phyloP scores from a whole-genome alignment of 2,113 vertebrate species.

The Meriones unguiculatus region DNA sequence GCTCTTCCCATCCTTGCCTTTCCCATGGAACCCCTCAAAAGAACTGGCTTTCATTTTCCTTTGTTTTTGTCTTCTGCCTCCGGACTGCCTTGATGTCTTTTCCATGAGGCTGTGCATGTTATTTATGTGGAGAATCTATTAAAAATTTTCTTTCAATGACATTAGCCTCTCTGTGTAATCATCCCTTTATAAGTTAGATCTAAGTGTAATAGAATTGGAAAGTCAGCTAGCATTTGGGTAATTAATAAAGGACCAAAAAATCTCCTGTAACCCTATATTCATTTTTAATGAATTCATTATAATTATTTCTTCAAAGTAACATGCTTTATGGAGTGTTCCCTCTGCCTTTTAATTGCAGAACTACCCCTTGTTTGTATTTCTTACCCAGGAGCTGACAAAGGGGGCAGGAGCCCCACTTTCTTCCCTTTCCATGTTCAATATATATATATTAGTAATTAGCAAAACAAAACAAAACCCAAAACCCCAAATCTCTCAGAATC shows the following conservation, averaged over 20 bases:
- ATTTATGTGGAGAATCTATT: background rate
- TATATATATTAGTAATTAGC: background rate
- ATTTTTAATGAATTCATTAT: slow-evolving; percentile 13
- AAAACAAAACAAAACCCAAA: background rate
- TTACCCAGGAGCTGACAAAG: background rate
- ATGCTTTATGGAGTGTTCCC: background rate
- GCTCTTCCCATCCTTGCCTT: background rate
- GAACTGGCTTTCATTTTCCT: background rate
- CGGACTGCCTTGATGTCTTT: background rate
- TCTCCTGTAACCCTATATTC: background rate
- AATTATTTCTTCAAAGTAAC: background rate
- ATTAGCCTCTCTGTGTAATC: background rate
- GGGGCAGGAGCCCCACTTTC: background rate
- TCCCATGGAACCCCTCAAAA: background rate
- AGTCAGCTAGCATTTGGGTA: background rate
- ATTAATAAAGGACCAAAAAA: background rate
- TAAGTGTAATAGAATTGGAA: background rate
- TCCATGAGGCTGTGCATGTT: background rate
- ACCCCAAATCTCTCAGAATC: background rate
- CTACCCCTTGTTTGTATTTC: background rate
- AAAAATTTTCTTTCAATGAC: background rate
- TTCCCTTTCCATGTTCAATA: background rate
- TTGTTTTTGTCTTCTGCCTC: background rate
- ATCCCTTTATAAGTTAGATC: background rate
- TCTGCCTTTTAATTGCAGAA: background rate